These are phyloP conservation scores for Antechinus stuartii DNA, from an alignment of 2,113 vertebrate species.

Conservation along the genomic window DNA sequence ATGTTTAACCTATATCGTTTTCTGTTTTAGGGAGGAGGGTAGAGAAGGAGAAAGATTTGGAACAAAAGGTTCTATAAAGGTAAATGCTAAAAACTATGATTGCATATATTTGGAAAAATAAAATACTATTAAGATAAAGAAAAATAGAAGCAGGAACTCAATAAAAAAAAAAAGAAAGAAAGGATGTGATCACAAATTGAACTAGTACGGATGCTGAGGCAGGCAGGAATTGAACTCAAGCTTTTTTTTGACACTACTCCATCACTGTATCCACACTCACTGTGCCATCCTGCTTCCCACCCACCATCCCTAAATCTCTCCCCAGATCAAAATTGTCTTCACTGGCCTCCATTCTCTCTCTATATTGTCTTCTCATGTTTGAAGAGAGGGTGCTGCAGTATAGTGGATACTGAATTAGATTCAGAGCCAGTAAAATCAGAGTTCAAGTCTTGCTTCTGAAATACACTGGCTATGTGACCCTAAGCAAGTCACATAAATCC, in stretches of 20 bases:
- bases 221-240: not conserved
- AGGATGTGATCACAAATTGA: not conserved
- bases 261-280: not conserved
- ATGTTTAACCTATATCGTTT: too few relatives aligned
- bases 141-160: too few relatives aligned
- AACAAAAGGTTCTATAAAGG: too few relatives aligned
- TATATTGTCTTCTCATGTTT: not conserved
- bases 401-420: not conserved
- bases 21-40: too few relatives aligned
- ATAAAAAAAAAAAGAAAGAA: not conserved
- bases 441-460: not conserved
- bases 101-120: too few relatives aligned
- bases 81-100: too few relatives aligned
- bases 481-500: not conserved
- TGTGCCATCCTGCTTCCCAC: not conserved
- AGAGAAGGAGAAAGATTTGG: too few relatives aligned
- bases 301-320: not conserved
- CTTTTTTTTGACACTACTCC: not conserved
- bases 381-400: not conserved
- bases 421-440: not conserved
- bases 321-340: not conserved
- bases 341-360: not conserved
- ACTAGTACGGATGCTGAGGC: not conserved
- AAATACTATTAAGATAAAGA: too few relatives aligned
- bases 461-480: not conserved